Evolutionary conservation across 2,113 vertebrate species (phyloP).

Genomic region (Oxyura jamaicensis): DNA sequence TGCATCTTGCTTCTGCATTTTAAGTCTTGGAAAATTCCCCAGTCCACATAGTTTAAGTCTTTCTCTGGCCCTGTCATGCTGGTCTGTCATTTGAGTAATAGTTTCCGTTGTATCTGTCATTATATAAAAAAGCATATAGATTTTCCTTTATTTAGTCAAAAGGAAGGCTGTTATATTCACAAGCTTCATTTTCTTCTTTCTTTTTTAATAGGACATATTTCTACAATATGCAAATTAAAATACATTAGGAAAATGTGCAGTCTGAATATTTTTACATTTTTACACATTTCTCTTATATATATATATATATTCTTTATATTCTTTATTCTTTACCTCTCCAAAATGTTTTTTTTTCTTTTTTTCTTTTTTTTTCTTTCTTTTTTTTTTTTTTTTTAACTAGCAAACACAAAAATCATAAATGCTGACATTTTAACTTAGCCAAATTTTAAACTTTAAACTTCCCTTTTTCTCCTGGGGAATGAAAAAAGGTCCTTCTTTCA

Average conservation of each 20-base stretch:
- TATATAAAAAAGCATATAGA: neutral
- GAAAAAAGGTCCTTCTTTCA: neutral
- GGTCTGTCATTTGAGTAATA: neutral
- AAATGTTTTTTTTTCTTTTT: neutral
- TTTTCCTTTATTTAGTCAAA: neutral
- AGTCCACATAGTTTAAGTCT: neutral
- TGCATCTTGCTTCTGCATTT: neutral
- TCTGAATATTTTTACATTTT: neutral
- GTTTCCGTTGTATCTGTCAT: neutral
- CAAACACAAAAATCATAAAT: neutral
- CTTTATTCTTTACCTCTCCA: neutral
- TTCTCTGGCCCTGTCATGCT: neutral
- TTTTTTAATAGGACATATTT: neutral
- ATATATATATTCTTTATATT: fast-evolving
- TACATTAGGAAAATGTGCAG: neutral
- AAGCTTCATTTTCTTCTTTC: neutral
- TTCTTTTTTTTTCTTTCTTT: neutral
- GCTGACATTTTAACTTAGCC: neutral
- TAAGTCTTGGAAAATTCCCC: constrained; percentile 5
- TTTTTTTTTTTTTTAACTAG: neutral
- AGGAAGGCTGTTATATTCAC: fast-evolving
- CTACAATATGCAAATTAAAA: neutral
- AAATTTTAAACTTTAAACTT: neutral
- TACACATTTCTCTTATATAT: neutral
- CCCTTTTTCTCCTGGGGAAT: neutral